Conservation (phyloP, 2,888 invertebrate species). For the Celastrina argiolus region DNA sequence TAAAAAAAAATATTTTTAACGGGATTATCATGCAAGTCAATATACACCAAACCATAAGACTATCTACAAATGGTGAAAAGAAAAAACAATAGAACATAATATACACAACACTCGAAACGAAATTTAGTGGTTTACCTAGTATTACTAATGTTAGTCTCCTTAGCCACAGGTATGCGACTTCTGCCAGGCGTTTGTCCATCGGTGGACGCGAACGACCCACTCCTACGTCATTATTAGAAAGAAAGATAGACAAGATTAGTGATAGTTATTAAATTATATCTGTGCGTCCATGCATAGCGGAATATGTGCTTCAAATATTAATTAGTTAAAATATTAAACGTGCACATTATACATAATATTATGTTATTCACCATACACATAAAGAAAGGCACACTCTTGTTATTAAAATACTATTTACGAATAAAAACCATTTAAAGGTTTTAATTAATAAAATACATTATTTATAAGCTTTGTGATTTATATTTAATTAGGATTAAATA, state of each 20-base stretch:
- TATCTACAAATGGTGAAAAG: conserved; percentile 33
- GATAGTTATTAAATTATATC: conserved; percentile 38
- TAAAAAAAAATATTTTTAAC: background rate
- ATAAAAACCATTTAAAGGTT: background rate
- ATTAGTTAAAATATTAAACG: background rate
- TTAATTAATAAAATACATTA: background rate
- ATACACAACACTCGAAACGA: conserved; percentile 23
- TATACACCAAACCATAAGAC: background rate
- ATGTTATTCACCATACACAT: background rate
- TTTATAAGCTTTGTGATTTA: background rate
- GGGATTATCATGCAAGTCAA: background rate
- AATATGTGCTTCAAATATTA: background rate
- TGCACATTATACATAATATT: background rate
- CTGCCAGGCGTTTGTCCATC: conserved; percentile 72
- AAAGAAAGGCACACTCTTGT: background rate
- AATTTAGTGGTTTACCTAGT: conserved; percentile 61
- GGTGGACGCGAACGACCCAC: conserved; percentile 72
- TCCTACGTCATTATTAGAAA: conserved; percentile 71
- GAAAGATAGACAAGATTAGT: conserved; percentile 63
- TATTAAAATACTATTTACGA: background rate
- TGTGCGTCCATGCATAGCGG: conserved; percentile 45
- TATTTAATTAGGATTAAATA: background rate
- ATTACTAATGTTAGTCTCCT: conserved; percentile 71
- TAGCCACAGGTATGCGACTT: conserved; percentile 72
- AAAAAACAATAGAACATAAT: conserved; percentile 33